Evolutionary conservation across 2,888 invertebrate species (phyloP), one percentile per base, ranked within the genome.

Genomic region (Epinotia nisella): DNA sequence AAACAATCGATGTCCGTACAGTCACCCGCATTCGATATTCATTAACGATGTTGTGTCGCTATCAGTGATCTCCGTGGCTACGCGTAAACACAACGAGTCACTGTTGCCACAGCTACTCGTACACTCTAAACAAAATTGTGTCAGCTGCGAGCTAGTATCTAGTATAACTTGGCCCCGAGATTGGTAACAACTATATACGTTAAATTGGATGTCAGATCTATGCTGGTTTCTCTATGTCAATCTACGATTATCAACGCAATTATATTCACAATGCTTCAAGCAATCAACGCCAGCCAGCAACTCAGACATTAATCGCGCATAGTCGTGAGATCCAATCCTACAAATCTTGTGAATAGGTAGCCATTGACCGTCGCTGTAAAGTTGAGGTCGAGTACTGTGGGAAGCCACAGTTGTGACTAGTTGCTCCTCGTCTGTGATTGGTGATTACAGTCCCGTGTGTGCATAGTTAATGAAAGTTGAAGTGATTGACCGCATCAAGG

Each of bases 1-100:
- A 64, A 73, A 70, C 70, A 66, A 70, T 74, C 74, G 70, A 70
- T 67, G 58, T 65, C 39, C 10, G 71, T 51, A 58, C 69, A 64
- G 45, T 75, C 71, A 69, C 68, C 67, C 64, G 39, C 56, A 64
- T 19, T 19, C 29, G 51, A 45, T 60, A 60, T 61, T 10, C 17
- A 64, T 60, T 71, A 35, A 41, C 24, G 59, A 66, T 15, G 66
- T 49, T 41, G 67, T 62, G 49, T 21, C 53, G 55, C 56, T 51
- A 13, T 58, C 58, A 29, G 13, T 17, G 24, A 68, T 73, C 24
- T 35, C 73, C 58, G 10, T 41, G 39, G 69, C 73, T 64, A 73
- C 73, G 68, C 62, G 69, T 61, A 64, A 73, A 73, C 67, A 71
- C 39, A 10, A 11, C 59, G 45, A 29, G 58, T 39, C 19, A 0